phyloP scores from a whole-genome alignment of 1,140 invertebrate genomes.

The Drosophila aff. region DNA sequence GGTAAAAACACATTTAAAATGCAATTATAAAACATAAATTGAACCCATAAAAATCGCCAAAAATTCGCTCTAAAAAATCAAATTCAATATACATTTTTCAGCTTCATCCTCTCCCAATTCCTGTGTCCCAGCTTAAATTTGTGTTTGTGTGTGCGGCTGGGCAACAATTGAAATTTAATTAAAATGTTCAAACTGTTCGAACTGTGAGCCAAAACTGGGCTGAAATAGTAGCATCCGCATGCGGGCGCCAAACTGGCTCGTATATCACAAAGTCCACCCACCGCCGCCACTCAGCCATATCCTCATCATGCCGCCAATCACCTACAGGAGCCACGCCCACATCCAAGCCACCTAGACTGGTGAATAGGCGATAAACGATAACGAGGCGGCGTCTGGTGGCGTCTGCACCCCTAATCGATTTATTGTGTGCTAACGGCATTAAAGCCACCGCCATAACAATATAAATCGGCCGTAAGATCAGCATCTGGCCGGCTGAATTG shows the following conservation, averaged over 20 bases:
- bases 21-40: background rate
- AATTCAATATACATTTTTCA: background rate
- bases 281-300: background rate
- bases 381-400: constrained; percentile 50
- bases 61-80: background rate
- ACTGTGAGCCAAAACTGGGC: constrained; percentile 3
- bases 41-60: background rate
- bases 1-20: background rate
- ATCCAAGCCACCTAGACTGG: constrained; percentile 41
- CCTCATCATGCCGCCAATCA: background rate
- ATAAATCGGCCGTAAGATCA: constrained; percentile 49
- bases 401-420: constrained; percentile 66
- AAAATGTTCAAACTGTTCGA: constrained; percentile 50
- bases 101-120: background rate
- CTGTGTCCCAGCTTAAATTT: background rate
- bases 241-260: constrained; percentile 35
- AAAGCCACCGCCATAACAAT: constrained; percentile 47
- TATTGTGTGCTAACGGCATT: constrained; percentile 57
- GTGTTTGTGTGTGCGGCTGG: constrained; percentile 6
- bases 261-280: constrained; percentile 25
- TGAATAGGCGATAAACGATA: constrained; percentile 39
- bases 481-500: constrained; percentile 22
- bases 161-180: constrained; percentile 59
- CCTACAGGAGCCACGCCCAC: constrained; percentile 21
- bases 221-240: constrained; percentile 25